phyloP scores from a whole-genome alignment of 2,797 vertebrate genomes.

The Parauchenoglanis punctatus region DNA sequence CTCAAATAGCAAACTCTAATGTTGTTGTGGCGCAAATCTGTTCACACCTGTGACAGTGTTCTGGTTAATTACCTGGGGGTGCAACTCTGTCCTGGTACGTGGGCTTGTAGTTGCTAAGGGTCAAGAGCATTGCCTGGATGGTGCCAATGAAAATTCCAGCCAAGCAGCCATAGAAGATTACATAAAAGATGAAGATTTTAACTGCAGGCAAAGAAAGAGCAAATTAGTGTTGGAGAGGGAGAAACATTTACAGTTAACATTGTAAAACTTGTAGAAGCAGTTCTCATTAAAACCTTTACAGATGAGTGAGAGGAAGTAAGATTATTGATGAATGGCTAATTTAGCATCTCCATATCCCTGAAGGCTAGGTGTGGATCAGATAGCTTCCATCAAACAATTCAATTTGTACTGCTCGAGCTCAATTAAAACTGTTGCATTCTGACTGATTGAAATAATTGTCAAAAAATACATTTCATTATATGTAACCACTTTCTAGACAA shows the following conservation, averaged over 20 bases:
- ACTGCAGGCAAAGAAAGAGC: constrained; percentile 75
- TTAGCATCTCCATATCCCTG: neutral
- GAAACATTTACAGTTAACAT: neutral
- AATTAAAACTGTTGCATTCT: neutral
- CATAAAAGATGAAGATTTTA: constrained; percentile 95
- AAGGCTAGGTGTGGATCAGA: neutral
- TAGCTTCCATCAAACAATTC: neutral
- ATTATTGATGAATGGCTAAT: neutral
- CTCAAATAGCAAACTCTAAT: neutral
- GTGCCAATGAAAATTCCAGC: constrained; percentile 98
- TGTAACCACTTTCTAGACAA: neutral
- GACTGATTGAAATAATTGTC: neutral
- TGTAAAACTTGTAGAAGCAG: neutral
- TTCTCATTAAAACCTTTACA: neutral
- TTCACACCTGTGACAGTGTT: neutral
- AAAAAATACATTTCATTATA: neutral
- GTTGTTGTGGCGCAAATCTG: neutral
- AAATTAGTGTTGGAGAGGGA: neutral
- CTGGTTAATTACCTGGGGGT: constrained; percentile 88
- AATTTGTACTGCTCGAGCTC: neutral
- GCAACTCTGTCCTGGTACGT: constrained; percentile 98
- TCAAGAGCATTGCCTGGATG: constrained; percentile 95
- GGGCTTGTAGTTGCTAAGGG: constrained; percentile 88
- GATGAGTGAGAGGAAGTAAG: neutral
- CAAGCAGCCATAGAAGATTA: constrained; percentile 97